phyloP scores from a whole-genome alignment of 2,888 invertebrate genomes.

The Cerastis leucographa region DNA sequence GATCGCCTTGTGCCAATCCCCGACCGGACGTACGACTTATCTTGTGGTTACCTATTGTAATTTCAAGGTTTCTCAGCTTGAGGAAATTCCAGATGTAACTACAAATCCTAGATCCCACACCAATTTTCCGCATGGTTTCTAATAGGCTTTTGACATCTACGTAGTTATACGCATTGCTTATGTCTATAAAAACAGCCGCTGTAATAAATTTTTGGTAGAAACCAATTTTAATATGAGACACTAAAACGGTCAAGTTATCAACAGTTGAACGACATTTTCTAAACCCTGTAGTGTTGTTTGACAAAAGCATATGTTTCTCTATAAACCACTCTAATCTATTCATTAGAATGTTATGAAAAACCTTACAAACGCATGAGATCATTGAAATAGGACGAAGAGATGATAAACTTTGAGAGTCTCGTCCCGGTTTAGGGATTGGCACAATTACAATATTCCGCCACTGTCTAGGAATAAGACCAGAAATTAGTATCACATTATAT shows the following conservation, averaged over 20 bases:
- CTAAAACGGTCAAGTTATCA: conserved; percentile 2
- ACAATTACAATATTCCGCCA: background rate
- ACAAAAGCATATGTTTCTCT: conserved; percentile 9
- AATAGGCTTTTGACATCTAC: background rate
- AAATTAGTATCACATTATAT: no score
- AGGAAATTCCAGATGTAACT: no score
- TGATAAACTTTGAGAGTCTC: background rate
- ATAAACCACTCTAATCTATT: conserved; percentile 19
- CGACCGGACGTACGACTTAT: no score
- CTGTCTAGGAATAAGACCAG: background rate
- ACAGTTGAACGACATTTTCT: conserved; percentile 20
- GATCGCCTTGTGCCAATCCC: no score
- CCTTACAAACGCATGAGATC: conserved; percentile 23
- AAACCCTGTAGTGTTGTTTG: conserved; percentile 8
- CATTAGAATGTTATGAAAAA: conserved; percentile 24
- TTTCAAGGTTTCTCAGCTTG: no score
- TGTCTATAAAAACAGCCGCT: conserved; percentile 11
- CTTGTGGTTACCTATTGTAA: no score
- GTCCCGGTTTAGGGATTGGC: background rate
- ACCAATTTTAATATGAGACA: conserved; percentile 3
- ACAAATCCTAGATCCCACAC: no score
- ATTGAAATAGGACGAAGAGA: background rate
- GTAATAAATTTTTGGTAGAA: conserved; percentile 12
- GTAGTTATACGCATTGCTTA: conserved; percentile 7
- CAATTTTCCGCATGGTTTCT: background rate